phyloP scores from a whole-genome alignment of 2,113 vertebrate species.

The Pangasianodon gigas region DNA sequence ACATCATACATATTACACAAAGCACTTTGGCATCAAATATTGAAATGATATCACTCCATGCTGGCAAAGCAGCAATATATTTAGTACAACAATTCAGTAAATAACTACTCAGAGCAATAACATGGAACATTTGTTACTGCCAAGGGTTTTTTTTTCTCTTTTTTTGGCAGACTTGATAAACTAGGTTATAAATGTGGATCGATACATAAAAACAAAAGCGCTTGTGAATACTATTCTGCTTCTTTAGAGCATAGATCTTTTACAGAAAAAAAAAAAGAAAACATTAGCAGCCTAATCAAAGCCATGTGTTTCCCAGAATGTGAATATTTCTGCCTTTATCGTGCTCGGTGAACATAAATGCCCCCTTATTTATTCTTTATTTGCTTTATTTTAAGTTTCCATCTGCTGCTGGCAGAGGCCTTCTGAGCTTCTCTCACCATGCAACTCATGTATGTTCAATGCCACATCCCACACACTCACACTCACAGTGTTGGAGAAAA shows the following conservation, averaged over 20 bases:
- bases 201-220: neutral
- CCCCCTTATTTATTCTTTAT: conserved; percentile 16
- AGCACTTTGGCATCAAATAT: neutral
- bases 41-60: neutral
- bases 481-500: conserved; percentile 6
- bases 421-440: neutral
- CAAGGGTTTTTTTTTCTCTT: neutral
- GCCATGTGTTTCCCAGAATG: neutral
- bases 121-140: neutral
- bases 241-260: neutral
- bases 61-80: neutral
- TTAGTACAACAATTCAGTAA: neutral
- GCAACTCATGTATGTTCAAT: conserved; percentile 20
- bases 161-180: conserved; percentile 9
- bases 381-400: conserved; percentile 12
- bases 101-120: neutral
- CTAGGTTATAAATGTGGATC: neutral
- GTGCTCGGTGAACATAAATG: neutral
- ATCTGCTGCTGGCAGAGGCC: conserved; percentile 27
- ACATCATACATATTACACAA: neutral
- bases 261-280: neutral
- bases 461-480: conserved; percentile 32
- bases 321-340: neutral
- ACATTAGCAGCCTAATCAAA: neutral
- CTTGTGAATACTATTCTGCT: neutral